Base-by-base conservation (phyloP, 2,797 vertebrate genomes). In the Bufotes viridis region DNA sequence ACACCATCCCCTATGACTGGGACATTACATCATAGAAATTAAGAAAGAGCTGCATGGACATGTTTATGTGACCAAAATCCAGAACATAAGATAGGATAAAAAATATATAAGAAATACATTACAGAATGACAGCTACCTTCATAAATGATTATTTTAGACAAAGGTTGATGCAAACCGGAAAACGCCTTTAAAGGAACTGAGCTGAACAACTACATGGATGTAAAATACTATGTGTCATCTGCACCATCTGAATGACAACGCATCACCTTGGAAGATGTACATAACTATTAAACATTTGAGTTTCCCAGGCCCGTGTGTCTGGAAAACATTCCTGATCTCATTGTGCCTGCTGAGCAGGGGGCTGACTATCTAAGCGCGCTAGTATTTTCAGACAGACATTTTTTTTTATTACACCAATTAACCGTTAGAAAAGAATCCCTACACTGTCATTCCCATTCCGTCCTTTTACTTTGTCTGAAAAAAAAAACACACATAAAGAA, bases 281-380 rank as follows among this genome's bases (percentile, higher is more conserved):
- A 69, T 55, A 26, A 67, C 61, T 51, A n/a, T 15, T 65, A 81
- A 75, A 75, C 49, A 82, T 69, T 53, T 24, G 63, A 53, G 81
- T 51, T 88, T 88, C 74, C 81, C 75, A 70, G 75, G 61, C 22
- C 53, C 15, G 7, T 79, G 26, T 84, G 63, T 84, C 34, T 65
- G 69, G n/a, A 61, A 24, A 58, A 55, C 58, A 88, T 84, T 84
- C 82, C 70, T 70, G 82, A 42, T 79, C 67, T 82, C 63, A 74
- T 42, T 84, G 75, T 84, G n/a, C 18, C 24, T 65, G 61, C 53
- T 15, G 61, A 82, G 81, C 55, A 79, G 57, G n/a, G 74, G 22
- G 51, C 29, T 15, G 26, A 72, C 61, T 51, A 9, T 76, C 74
- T 29, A 11, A 79, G 58, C 80, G 60, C 34, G 74, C 75, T 58